Evolutionary conservation across 1,140 invertebrate genomes (phyloP).

Genomic region (Sitophilus oryzae): DNA sequence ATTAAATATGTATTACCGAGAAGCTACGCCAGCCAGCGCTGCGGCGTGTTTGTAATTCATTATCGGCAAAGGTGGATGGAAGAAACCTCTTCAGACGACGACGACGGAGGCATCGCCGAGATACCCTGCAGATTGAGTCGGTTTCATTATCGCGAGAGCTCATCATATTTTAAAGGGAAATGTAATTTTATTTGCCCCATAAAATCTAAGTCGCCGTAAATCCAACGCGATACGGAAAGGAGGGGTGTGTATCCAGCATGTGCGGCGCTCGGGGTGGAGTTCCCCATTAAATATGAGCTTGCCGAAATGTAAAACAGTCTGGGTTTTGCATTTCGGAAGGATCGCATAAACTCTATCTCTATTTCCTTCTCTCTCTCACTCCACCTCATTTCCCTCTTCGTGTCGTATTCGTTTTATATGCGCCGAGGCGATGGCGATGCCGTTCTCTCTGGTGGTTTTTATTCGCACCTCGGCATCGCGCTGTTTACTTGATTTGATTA

Average conservation of each 20-base stretch:
- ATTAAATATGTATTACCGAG: neutral
- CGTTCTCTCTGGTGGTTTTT: neutral
- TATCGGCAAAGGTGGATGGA: neutral
- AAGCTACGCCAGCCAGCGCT: neutral
- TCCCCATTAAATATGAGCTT: conserved; percentile 45
- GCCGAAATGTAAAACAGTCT: conserved; percentile 45
- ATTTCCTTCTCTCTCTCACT: too few species aligned
- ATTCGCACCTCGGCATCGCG: neutral
- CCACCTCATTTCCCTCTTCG: too few species aligned
- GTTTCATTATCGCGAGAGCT: conserved; percentile 45
- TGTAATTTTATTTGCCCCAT: conserved; percentile 46
- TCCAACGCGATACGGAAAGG: conserved; percentile 30
- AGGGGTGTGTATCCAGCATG: conserved; percentile 33
- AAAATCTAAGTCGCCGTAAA: conserved; percentile 44
- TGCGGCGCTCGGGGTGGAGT: conserved; percentile 2
- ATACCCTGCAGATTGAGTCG: conserved; percentile 34
- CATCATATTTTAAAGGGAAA: conserved; percentile 46
- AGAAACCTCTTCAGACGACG: neutral
- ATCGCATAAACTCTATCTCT: neutral
- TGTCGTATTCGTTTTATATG: neutral
- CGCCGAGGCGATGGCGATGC: neutral
- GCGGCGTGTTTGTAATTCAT: neutral
- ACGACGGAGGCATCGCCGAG: too few species aligned
- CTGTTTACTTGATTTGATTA: neutral
- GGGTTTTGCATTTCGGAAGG: neutral